phyloP scores from a whole-genome alignment of 1,140 invertebrate genomes.

The Aphis gossypii region DNA sequence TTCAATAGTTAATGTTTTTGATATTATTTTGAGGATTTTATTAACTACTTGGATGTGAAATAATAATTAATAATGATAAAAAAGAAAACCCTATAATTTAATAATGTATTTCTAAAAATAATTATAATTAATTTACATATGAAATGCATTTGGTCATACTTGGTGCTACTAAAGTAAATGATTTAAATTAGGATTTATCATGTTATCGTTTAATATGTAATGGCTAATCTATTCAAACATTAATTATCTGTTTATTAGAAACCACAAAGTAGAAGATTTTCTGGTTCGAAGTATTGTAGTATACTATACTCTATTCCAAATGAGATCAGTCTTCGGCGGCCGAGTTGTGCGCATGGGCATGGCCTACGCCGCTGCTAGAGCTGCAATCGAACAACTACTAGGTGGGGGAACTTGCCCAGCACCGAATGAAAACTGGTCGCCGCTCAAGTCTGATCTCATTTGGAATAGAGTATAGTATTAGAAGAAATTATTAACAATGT shows the following conservation, averaged over 20 bases:
- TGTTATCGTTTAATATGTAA: background rate
- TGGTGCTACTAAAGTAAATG: no score
- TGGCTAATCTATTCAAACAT: background rate
- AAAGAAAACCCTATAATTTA: background rate
- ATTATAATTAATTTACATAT: background rate
- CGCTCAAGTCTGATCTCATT: no score
- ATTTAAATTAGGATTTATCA: no score
- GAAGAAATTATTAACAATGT: no score
- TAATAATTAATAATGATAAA: background rate
- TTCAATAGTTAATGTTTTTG: background rate
- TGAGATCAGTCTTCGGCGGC: no score
- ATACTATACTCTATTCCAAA: background rate
- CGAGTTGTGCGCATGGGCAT: no score
- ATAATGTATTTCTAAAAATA: background rate
- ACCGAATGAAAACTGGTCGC: no score
- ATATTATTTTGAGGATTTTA: slow-evolving; percentile 24
- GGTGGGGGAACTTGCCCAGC: no score
- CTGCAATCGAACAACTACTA: no score
- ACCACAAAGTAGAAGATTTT: background rate
- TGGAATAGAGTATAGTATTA: no score
- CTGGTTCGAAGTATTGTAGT: no score
- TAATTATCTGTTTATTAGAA: background rate
- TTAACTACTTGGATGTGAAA: background rate
- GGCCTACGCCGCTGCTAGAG: no score
- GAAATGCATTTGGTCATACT: background rate